Evolutionary conservation across 2,888 invertebrate species (phyloP).

Genomic region (Diloba caeruleocephala): DNA sequence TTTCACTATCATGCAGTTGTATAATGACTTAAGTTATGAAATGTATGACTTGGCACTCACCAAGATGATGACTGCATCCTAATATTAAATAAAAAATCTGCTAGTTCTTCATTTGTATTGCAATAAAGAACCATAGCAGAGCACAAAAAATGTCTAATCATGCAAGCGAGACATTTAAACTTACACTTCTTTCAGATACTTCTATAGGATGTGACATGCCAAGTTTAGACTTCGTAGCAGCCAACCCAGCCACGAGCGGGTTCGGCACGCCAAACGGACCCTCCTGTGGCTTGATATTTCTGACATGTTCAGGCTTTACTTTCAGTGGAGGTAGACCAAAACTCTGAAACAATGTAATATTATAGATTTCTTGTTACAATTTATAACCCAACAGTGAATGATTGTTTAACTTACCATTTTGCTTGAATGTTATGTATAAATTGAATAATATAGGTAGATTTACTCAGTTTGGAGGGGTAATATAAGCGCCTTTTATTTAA

Average conservation of each 20-base stretch:
- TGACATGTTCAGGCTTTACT: constrained; percentile 85
- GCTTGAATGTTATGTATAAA: constrained; percentile 5
- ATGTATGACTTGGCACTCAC: too few species aligned
- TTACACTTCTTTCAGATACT: constrained; percentile 91
- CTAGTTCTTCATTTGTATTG: too few species aligned
- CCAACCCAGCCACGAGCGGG: constrained; percentile 90
- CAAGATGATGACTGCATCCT: too few species aligned
- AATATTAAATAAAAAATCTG: too few species aligned
- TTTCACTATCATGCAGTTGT: too few species aligned
- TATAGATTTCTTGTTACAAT: constrained; percentile 7
- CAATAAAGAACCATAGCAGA: too few species aligned
- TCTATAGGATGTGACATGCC: constrained; percentile 91
- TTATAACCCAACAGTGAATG: constrained; percentile 14
- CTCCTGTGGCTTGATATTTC: constrained; percentile 80
- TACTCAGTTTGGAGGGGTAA: not conserved
- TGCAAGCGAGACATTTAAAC: too few species aligned
- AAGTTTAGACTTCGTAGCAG: constrained; percentile 84
- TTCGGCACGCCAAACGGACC: constrained; percentile 91
- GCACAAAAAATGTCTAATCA: too few species aligned
- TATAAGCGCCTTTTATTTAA: too few species aligned
- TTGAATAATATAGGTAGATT: constrained; percentile 5
- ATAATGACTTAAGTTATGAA: too few species aligned
- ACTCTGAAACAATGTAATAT: constrained; percentile 85
- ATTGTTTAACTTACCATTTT: constrained; percentile 52
- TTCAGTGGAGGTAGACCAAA: constrained; percentile 91